Percentiles rank a stretch among this genome's conserved stretches.
Conservation (phyloP, 2,888 invertebrate species). For the Zeuzera pyrina region DNA sequence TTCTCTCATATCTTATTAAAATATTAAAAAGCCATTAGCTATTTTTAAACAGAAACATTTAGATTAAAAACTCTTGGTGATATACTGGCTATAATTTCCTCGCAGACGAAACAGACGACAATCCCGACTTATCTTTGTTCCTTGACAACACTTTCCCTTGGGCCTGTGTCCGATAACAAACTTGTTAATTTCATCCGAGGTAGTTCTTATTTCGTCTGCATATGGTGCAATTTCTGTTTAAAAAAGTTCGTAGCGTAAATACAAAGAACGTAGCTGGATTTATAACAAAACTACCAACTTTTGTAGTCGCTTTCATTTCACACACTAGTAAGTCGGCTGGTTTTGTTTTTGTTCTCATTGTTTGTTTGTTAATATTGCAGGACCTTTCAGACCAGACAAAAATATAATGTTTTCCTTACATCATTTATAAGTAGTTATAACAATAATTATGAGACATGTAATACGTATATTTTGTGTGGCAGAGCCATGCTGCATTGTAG, state of each 20-base stretch:
- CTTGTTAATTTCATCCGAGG: conserved; percentile 18
- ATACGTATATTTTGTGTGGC: no score
- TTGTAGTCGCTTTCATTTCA: conserved; percentile 59
- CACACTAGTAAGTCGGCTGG: conserved; percentile 43
- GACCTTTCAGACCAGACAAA: no score
- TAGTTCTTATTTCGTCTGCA: no score
- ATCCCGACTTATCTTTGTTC: conserved; percentile 66
- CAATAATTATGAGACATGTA: no score
- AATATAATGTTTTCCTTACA: no score
- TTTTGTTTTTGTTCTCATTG: conserved; percentile 31
- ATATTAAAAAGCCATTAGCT: no score
- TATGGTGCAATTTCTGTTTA: background rate
- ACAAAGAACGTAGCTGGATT: conserved; percentile 35
- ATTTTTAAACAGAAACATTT: no score
- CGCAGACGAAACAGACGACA: conserved; percentile 51
- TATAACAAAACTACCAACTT: conserved; percentile 56
- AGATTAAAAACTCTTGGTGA: conserved; percentile 43
- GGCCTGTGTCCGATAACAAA: conserved; percentile 30
- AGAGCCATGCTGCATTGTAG: no score
- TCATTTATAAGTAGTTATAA: no score
- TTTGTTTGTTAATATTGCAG: conserved; percentile 21
- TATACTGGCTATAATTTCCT: conserved; percentile 58
- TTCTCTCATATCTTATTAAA: no score
- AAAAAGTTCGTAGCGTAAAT: conserved; percentile 12
- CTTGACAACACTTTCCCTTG: conserved; percentile 66